These are phyloP conservation scores for Lochmaea crataegi DNA, from an alignment of 2,888 invertebrate genomes.

Conservation along the genomic window DNA sequence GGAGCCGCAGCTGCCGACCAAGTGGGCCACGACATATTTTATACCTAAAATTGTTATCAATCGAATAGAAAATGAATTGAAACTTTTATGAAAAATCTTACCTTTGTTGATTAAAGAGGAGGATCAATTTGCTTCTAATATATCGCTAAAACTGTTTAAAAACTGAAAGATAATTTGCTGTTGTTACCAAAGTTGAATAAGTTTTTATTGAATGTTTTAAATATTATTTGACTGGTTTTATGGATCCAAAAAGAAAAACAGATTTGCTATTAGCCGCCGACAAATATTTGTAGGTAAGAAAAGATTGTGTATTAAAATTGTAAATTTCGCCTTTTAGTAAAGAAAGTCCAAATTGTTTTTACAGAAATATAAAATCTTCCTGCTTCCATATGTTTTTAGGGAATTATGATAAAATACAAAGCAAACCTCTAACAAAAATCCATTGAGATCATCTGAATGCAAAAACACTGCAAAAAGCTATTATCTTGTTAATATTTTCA, in stretches of 20 bases:
- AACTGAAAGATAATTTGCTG: constrained; percentile 30
- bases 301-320: too few relatives aligned
- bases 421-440: too few relatives aligned
- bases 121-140: constrained; percentile 15
- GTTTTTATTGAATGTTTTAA: neutral
- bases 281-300: too few relatives aligned
- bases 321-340: neutral
- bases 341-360: neutral
- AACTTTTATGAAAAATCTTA: neutral
- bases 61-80: neutral
- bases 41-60: constrained; percentile 37
- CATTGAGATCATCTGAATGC: too few relatives aligned
- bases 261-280: too few relatives aligned
- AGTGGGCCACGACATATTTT: constrained; percentile 61
- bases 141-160: constrained; percentile 28
- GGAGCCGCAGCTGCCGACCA: constrained; percentile 56
- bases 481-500: too few relatives aligned
- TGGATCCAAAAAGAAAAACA: too few relatives aligned
- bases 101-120: neutral
- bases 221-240: neutral
- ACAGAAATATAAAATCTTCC: neutral
- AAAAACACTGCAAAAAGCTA: too few relatives aligned
- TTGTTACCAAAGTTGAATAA: neutral
- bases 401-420: too few relatives aligned
- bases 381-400: neutral